These are phyloP conservation scores for Aphidoletes aphidimyza DNA, from an alignment of 2,888 invertebrate species.

Conservation along the genomic window DNA sequence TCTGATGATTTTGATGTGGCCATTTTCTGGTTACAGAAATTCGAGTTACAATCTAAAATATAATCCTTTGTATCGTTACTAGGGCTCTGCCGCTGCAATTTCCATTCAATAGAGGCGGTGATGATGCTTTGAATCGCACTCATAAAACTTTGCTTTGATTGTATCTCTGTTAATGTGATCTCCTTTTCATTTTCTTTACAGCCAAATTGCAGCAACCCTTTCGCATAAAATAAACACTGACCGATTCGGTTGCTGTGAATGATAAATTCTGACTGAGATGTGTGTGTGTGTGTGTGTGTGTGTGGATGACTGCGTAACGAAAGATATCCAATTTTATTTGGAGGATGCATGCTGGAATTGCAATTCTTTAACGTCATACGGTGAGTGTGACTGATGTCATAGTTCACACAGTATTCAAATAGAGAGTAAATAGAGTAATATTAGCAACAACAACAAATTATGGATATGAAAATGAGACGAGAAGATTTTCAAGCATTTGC, in stretches of 20 bases:
- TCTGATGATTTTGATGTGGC: neutral
- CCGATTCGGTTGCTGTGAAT: too few species aligned
- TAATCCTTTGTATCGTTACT: neutral
- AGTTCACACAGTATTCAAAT: neutral
- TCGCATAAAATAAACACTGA: too few species aligned
- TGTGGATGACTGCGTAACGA: neutral
- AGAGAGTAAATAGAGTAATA: neutral
- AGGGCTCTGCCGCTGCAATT: neutral
- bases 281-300: neutral
- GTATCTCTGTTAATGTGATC: neutral
- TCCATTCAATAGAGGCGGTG: too few species aligned
- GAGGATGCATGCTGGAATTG: neutral
- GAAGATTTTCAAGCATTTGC: conserved; percentile 7
- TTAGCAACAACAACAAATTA: neutral
- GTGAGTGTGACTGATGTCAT: neutral
- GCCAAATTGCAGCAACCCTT: neutral
- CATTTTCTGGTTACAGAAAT: neutral
- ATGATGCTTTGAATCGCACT: too few species aligned
- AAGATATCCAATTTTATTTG: neutral
- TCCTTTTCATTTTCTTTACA: conserved; percentile 8
- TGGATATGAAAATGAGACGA: conserved; percentile 1
- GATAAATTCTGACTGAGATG: too few species aligned
- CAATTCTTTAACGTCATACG: neutral
- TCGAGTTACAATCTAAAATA: neutral
- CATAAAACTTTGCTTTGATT: too few species aligned